Evolutionary conservation across 2,888 invertebrate species (phyloP).

Genomic region (Drosophila atripex): DNA sequence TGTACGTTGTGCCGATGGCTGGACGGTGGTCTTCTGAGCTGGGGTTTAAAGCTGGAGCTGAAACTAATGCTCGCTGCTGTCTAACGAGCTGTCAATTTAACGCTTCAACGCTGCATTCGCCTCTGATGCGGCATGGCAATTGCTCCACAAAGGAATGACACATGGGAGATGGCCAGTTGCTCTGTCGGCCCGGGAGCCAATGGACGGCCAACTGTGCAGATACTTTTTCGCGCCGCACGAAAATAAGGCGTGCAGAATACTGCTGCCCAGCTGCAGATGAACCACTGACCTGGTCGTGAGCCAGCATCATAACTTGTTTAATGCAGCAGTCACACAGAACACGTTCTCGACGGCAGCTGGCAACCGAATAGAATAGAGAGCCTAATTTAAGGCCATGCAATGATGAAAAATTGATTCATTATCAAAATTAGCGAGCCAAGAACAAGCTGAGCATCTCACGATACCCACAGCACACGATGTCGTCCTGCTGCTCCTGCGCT

Average conservation of each 20-base stretch:
- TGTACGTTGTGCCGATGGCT: slow-evolving; percentile 45
- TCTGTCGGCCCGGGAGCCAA: slow-evolving; percentile 5
- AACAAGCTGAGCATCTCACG: slow-evolving; percentile 74
- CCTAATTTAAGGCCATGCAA: slow-evolving; percentile 76
- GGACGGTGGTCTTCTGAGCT: slow-evolving; percentile 37
- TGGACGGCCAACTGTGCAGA: slow-evolving; percentile 57
- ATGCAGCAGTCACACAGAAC: slow-evolving; percentile 46
- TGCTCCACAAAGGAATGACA: slow-evolving; percentile 76
- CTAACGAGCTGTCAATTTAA: slow-evolving; percentile 80
- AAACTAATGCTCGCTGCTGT: slow-evolving; percentile 54
- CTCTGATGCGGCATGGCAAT: slow-evolving; percentile 70
- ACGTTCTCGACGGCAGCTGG: slow-evolving; percentile 48
- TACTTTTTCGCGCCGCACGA: slow-evolving; percentile 73
- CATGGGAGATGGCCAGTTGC: slow-evolving; percentile 49
- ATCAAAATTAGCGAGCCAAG: slow-evolving; percentile 76
- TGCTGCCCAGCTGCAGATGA: slow-evolving; percentile 72
- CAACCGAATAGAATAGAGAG: slow-evolving; percentile 36
- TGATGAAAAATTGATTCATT: slow-evolving; percentile 79
- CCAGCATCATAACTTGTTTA: slow-evolving; percentile 67
- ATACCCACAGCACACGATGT: slow-evolving; percentile 45
- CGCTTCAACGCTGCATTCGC: slow-evolving; percentile 75
- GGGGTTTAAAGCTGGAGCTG: slow-evolving; percentile 30
- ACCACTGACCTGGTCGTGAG: slow-evolving; percentile 83
- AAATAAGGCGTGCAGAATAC: slow-evolving; percentile 64
- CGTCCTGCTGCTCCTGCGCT: slow-evolving; percentile 57